Conservation (phyloP, 2,797 vertebrate species). For the Menidia menidia region DNA sequence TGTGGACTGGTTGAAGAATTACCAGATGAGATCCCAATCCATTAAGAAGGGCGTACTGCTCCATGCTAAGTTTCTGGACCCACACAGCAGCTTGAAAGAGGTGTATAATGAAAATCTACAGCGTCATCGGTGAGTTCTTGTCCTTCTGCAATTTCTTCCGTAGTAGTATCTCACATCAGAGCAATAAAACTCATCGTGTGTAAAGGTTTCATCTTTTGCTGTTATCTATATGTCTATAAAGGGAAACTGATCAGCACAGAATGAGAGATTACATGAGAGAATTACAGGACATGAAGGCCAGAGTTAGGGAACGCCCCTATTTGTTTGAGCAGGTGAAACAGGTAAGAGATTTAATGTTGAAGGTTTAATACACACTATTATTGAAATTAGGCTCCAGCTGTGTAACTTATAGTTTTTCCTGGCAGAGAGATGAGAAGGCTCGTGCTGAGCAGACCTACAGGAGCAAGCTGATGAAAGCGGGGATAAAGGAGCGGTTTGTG, state of each 20-base stretch:
- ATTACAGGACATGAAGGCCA: constrained; percentile 89
- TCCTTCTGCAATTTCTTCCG: constrained; percentile 17
- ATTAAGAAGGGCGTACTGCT: constrained; percentile 85
- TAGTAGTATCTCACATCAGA: constrained; percentile 38
- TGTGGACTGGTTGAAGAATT: constrained; percentile 84
- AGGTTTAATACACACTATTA: neutral
- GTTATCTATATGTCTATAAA: constrained; percentile 71
- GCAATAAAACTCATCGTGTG: constrained; percentile 19
- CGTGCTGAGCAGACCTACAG: constrained; percentile 86
- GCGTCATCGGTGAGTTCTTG: constrained; percentile 85
- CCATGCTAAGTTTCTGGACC: constrained; percentile 91
- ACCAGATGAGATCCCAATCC: constrained; percentile 85
- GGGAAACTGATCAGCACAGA: constrained; percentile 88
- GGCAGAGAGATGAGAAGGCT: constrained; percentile 84
- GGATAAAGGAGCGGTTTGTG: constrained; percentile 90
- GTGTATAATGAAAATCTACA: constrained; percentile 85
- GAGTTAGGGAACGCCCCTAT: constrained; percentile 89
- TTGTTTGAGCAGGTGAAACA: constrained; percentile 93
- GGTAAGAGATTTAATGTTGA: constrained; percentile 75
- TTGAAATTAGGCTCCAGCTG: neutral
- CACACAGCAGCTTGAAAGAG: constrained; percentile 89
- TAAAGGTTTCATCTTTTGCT: constrained; percentile 10
- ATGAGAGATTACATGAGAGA: constrained; percentile 90
- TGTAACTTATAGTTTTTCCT: constrained; percentile 35
- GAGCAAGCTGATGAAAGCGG: constrained; percentile 84